Percentiles rank a stretch among this genome's conserved stretches.
These are phyloP conservation scores for Speoplatyrhinus poulsoni DNA, from an alignment of 2,113 vertebrate genomes.

Conservation along the genomic window DNA sequence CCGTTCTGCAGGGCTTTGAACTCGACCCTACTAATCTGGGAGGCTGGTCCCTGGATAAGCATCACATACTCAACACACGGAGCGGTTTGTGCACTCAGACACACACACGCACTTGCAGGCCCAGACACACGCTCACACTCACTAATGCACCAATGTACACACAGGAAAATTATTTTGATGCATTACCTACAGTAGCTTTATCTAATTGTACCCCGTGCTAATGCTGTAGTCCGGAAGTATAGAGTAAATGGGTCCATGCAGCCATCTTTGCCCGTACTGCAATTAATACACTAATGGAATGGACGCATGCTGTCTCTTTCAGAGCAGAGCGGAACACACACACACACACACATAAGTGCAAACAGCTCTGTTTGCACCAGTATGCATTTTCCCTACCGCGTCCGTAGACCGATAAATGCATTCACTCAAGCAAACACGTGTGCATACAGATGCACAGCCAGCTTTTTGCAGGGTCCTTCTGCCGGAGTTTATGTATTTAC, in stretches of 20 bases:
- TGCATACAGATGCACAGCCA: neutral
- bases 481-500: neutral
- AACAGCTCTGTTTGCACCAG: neutral
- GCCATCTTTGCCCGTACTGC: conserved; percentile 23
- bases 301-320: conserved; percentile 8
- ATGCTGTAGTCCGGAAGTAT: conserved; percentile 10
- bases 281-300: conserved; percentile 34
- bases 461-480: neutral
- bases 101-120: neutral
- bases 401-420: neutral
- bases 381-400: neutral
- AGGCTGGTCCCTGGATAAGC: conserved; percentile 96
- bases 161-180: conserved; percentile 1
- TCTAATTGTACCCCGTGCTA: conserved; percentile 7
- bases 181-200: conserved; percentile 21
- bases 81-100: conserved; percentile 79
- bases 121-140: neutral
- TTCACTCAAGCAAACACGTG: neutral
- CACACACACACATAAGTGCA: neutral
- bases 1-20: conserved; percentile 92
- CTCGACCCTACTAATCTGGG: conserved; percentile 94
- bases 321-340: conserved; percentile 2
- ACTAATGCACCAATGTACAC: conserved; percentile 2
- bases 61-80: conserved; percentile 93
- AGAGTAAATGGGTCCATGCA: conserved; percentile 5